Base-by-base conservation (phyloP, 2,888 invertebrate species). In the Lasioglossum oenotherae region DNA sequence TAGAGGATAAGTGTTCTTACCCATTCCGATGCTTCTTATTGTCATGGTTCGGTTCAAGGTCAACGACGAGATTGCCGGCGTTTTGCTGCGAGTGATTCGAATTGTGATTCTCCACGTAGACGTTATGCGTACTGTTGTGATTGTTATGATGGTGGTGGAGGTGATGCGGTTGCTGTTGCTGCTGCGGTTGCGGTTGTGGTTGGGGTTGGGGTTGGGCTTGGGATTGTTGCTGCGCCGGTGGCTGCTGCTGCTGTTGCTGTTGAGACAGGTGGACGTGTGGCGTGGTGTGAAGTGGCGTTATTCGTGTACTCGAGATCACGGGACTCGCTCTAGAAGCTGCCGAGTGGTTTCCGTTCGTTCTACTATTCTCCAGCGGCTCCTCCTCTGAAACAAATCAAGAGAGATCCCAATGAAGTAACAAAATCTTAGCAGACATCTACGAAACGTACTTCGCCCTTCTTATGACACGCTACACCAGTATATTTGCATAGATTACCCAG, bases 11-110 rank as follows among this genome's bases (percentile, higher is more conserved):
- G 27, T 10, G 35, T 31, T 76, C 92, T 92, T 89, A 95, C 95
- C 94, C 95, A 84, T 94, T 95, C 82, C 95, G 92, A 73, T 94
- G 92, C 89, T 94, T 94, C 80, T 95, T 95, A 90, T 90, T 94
- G 88, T 95, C 95, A 81, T 93, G 93, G 73, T 91, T 81, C 23
- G 91, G 82, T 82, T 95, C 95, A 78, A 94, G 90, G 86, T 95
- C 94, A 60, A 94, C 93, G 81, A 93, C 92, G 80, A 93, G 92
- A 53, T 91, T 86, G 44, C 92, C 92, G 44, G 85, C 83, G 73
- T 90, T 87, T 53, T 86, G 88, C 60, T 93, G 93, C 78, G 92
- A 92, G 81, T 94, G 94, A 90, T 94, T 94, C 79, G 94, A 93
- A 88, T 94, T 94, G 82, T 94, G 93, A 92, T 94, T 94, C 82